Evolutionary conservation across 2,113 vertebrate genomes (phyloP).

Genomic region (Lagopus leucura): DNA sequence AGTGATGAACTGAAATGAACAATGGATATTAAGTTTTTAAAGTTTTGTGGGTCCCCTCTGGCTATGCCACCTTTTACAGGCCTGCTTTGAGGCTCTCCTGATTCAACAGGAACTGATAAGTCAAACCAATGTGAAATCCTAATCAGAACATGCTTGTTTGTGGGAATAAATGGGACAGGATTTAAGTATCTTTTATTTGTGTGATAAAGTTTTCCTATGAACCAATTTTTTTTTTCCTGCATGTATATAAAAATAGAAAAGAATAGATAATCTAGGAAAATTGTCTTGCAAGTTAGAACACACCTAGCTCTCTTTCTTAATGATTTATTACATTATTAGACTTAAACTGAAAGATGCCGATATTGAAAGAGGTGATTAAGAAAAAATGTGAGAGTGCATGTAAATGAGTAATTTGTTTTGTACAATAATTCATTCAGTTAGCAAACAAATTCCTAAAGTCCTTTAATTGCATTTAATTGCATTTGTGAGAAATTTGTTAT

Average conservation of each 20-base stretch:
- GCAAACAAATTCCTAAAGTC: background rate
- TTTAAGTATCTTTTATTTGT: background rate
- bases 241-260: background rate
- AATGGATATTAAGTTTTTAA: conserved; percentile 44
- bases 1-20: conserved; percentile 46
- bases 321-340: background rate
- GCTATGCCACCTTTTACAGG: conserved; percentile 32
- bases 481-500: background rate
- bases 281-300: background rate
- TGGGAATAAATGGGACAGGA: background rate
- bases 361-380: background rate
- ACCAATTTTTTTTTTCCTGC: background rate
- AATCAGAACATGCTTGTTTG: background rate
- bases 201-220: background rate
- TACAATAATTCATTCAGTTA: background rate
- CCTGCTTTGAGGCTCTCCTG: conserved; percentile 27
- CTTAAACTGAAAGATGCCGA: background rate
- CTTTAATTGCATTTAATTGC: background rate
- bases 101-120: background rate
- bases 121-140: background rate
- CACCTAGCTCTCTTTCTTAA: background rate
- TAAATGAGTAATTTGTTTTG: background rate
- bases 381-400: conserved; percentile 16
- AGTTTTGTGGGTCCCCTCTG: background rate
- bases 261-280: background rate